phyloP scores from a whole-genome alignment of 2,888 invertebrate species.

The Glaucopsyche alexis region DNA sequence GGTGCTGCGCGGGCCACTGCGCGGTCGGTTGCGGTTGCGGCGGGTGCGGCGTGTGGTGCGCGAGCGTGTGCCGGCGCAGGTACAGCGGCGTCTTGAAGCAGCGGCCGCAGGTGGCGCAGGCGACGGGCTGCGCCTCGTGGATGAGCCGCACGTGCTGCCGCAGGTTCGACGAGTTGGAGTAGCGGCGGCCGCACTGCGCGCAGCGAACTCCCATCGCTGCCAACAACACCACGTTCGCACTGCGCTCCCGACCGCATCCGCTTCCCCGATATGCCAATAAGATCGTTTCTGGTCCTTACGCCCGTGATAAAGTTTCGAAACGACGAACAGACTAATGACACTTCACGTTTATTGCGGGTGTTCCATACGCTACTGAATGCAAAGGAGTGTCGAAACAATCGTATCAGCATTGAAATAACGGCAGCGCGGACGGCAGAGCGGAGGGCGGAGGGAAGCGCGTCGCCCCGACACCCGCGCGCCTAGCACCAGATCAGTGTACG shows the following conservation, averaged over 20 bases:
- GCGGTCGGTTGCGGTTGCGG: conserved; percentile 63
- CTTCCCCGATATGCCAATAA: conserved; percentile 40
- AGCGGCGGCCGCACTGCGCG: conserved; percentile 84
- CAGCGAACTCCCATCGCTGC: conserved; percentile 77
- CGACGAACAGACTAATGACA: background rate
- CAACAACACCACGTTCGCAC: conserved; percentile 72
- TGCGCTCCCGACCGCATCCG: conserved; percentile 44
- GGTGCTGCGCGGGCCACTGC: conserved; percentile 51
- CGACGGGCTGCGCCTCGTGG: conserved; percentile 85
- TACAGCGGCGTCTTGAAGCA: conserved; percentile 88
- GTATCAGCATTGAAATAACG: conserved; percentile 31
- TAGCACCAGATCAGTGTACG: conserved; percentile 55
- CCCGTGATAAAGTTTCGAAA: background rate
- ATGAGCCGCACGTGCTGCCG: conserved; percentile 88
- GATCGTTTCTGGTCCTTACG: conserved; percentile 30
- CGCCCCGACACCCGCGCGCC: conserved; percentile 73
- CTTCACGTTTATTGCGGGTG: background rate
- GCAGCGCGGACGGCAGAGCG: conserved; percentile 37
- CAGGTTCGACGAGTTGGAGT: conserved; percentile 86
- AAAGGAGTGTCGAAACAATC: conserved; percentile 30
- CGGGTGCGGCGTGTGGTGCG: conserved; percentile 80
- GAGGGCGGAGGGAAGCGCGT: conserved; percentile 37
- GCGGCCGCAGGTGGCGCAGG: conserved; percentile 85
- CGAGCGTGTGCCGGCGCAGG: conserved; percentile 86
- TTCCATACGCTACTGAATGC: background rate